Evolutionary conservation across 2,888 invertebrate genomes (phyloP).

Genomic region (Pomacea canaliculata): DNA sequence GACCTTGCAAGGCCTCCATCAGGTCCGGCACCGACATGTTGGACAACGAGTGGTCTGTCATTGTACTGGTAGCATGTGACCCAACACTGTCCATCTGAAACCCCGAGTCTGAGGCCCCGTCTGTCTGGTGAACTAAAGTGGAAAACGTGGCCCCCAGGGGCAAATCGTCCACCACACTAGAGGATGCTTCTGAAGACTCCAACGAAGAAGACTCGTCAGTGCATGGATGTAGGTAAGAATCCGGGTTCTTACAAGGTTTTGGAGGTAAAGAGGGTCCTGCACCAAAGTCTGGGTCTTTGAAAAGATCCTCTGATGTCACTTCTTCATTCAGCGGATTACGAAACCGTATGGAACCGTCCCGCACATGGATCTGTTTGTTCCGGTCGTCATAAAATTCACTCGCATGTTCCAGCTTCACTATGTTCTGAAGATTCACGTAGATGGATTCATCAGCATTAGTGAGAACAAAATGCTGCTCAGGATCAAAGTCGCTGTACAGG

Average conservation of each 20-base stretch:
- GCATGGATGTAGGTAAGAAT: neutral
- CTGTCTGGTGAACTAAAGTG: neutral
- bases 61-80: neutral
- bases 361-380: too few relatives aligned
- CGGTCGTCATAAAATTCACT: too few relatives aligned
- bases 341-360: too few relatives aligned
- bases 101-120: slow-evolving; percentile 6
- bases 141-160: slow-evolving; percentile 20
- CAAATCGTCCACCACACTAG: slow-evolving; percentile 5
- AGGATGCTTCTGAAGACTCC: neutral
- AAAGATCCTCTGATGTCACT: too few relatives aligned
- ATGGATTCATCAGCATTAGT: neutral
- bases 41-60: neutral
- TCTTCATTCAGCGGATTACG: too few relatives aligned
- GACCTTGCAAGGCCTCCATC: slow-evolving; percentile 32
- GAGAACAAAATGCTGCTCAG: neutral
- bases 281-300: too few relatives aligned
- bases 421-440: slow-evolving; percentile 9
- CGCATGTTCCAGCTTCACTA: neutral
- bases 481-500: neutral
- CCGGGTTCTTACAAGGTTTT: neutral
- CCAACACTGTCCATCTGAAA: slow-evolving; percentile 21
- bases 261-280: too few relatives aligned
- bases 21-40: slow-evolving; percentile 39
- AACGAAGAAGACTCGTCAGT: neutral